Conservation (phyloP, 1,140 invertebrate species). For the Bilobella aurantiaca region DNA sequence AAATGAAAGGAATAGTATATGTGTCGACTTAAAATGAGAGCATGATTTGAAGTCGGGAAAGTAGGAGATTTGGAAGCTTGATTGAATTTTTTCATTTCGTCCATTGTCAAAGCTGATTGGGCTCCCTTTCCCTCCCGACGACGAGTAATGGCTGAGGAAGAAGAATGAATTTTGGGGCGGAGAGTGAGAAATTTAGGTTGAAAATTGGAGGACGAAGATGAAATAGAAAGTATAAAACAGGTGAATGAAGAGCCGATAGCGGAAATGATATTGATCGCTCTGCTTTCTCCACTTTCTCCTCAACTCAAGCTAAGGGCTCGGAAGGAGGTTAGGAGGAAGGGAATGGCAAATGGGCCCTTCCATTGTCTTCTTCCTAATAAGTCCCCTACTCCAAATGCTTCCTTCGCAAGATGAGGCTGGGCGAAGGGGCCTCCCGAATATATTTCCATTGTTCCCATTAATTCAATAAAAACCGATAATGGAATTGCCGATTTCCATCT, state of each 20-base stretch:
- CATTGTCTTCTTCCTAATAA: neutral
- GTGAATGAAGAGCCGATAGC: neutral
- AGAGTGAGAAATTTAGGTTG: neutral
- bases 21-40: too few relatives aligned
- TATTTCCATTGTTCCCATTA: slow-evolving; percentile 12
- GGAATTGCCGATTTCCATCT: slow-evolving; percentile 19
- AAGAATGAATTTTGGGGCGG: neutral
- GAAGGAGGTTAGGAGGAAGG: neutral
- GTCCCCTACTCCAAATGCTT: neutral
- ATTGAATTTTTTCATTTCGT: too few relatives aligned
- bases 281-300: neutral
- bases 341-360: neutral
- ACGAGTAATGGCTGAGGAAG: too few relatives aligned
- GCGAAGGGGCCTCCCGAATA: neutral
- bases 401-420: neutral
- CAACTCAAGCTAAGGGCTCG: neutral
- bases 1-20: too few relatives aligned
- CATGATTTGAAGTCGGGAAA: too few relatives aligned
- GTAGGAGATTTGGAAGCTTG: too few relatives aligned
- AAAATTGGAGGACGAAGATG: neutral
- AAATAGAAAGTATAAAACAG: neutral
- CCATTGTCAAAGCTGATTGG: too few relatives aligned
- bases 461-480: slow-evolving; percentile 23
- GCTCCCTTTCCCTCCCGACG: too few relatives aligned
- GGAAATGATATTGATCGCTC: neutral